Conservation (phyloP, 1,140 invertebrate genomes). For the Parasteatoda tepidariorum region DNA sequence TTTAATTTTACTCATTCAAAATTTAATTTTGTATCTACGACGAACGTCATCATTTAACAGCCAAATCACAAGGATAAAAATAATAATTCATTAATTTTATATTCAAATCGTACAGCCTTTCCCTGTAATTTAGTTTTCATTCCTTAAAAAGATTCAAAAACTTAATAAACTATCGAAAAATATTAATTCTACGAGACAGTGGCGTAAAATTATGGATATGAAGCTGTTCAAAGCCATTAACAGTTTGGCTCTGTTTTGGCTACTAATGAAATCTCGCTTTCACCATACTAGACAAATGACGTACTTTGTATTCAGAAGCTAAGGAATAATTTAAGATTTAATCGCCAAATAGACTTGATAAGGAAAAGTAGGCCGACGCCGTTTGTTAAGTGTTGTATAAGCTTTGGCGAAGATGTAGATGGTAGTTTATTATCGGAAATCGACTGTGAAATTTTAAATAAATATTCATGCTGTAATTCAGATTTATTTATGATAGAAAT, state of each 20-base stretch:
- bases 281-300: background rate
- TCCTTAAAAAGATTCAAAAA: no score
- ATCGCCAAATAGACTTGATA: background rate
- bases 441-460: background rate
- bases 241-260: background rate
- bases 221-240: background rate
- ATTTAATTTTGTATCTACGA: background rate
- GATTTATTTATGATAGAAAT: background rate
- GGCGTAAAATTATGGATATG: background rate
- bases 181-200: no score
- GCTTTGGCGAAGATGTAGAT: background rate
- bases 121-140: no score
- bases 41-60: no score
- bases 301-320: background rate
- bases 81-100: no score
- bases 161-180: no score
- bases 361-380: background rate
- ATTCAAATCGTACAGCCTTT: no score
- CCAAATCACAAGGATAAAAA: no score
- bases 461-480: background rate
- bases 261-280: background rate
- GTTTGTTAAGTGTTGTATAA: background rate
- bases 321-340: background rate
- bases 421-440: background rate
- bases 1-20: background rate